A percentile compares a stretch with the other conserved stretches of the same genome.
Evolutionary conservation across 2,113 vertebrate species (phyloP).

Genomic region (Pica pica): DNA sequence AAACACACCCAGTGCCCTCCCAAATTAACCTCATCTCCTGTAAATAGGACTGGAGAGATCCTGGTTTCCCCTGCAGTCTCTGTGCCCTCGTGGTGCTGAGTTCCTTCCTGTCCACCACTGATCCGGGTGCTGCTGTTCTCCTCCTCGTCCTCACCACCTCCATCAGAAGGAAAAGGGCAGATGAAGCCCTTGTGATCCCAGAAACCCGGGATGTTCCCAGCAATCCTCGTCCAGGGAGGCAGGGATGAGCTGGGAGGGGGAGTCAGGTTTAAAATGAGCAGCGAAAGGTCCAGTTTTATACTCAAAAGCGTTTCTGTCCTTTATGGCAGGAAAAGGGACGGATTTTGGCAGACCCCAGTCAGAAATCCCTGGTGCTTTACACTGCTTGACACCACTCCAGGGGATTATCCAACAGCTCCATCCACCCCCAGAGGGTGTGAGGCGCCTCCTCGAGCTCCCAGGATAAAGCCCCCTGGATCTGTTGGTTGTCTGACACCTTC

Average conservation of each 20-base stretch:
- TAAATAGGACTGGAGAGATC: neutral
- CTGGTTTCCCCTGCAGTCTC: neutral
- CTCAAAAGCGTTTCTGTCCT: neutral
- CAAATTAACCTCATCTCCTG: neutral
- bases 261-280: neutral
- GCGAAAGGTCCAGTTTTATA: neutral
- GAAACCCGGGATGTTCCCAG: neutral
- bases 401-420: neutral
- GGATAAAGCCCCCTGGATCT: neutral
- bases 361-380: neutral
- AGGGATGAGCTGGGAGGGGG: neutral
- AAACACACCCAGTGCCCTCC: neutral
- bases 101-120: neutral
- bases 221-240: neutral
- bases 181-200: neutral
- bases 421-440: rapidly evolving
- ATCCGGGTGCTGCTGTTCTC: neutral
- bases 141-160: neutral
- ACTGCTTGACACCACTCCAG: neutral
- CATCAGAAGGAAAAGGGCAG: neutral
- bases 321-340: neutral
- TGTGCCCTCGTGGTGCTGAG: neutral
- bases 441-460: neutral
- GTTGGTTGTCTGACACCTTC: neutral
- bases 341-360: neutral